Conservation (phyloP, 2,113 vertebrate species). For the Chloropsis cyanopogon region DNA sequence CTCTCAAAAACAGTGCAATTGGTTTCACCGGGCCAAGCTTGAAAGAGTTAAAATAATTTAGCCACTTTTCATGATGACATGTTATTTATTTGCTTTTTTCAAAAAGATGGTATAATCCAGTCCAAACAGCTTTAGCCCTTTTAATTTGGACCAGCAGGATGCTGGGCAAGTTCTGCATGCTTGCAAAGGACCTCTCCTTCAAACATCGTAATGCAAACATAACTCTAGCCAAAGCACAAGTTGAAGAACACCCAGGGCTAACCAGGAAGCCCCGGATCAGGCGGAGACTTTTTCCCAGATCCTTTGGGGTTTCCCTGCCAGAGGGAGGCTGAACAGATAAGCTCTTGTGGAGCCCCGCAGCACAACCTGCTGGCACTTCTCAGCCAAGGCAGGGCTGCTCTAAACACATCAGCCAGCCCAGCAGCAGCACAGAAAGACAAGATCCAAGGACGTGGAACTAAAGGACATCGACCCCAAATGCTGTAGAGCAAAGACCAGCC, state of each 20-base stretch:
- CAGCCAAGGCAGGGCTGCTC: background rate
- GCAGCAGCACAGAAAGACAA: background rate
- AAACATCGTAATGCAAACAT: background rate
- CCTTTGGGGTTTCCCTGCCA: background rate
- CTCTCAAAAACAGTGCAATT: background rate
- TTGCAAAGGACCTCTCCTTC: background rate
- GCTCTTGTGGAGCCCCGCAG: constrained; percentile 3
- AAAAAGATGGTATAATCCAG: background rate
- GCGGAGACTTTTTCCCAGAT: background rate
- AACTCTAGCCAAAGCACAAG: background rate
- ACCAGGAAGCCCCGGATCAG: background rate
- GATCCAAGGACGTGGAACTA: background rate
- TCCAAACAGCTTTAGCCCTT: background rate
- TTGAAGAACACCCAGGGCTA: background rate
- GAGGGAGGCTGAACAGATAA: background rate
- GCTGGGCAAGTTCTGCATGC: background rate
- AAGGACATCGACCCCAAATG: background rate
- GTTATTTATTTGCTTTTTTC: background rate
- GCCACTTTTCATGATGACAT: background rate
- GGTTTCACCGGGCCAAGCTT: background rate
- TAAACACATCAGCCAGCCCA: background rate
- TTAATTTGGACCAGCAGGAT: background rate
- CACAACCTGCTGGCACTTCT: constrained; percentile 48
- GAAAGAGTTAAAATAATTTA: background rate
- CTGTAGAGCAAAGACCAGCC: background rate